These are phyloP conservation scores for Merodon equestris DNA, from an alignment of 2,888 invertebrate genomes.

Conservation along the genomic window DNA sequence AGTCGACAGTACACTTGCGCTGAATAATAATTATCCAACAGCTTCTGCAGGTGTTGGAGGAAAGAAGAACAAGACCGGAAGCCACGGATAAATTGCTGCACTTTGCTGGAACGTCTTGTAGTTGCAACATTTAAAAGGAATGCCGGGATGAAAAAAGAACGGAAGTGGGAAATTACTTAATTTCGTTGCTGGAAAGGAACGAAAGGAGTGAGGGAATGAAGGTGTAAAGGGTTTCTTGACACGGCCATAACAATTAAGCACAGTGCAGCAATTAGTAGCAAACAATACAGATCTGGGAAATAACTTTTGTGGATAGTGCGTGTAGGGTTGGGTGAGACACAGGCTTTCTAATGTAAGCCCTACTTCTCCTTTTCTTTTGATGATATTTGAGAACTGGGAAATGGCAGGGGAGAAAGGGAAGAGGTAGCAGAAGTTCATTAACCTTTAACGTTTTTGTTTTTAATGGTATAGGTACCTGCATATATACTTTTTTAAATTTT, in stretches of 20 bases:
- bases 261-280: constrained; percentile 57
- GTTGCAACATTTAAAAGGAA: constrained; percentile 9
- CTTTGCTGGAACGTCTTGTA: constrained; percentile 20
- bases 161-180: constrained; percentile 11
- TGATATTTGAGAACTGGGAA: too few species aligned
- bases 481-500: too few species aligned
- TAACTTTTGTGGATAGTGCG: constrained; percentile 5
- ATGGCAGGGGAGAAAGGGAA: too few species aligned
- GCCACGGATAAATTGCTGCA: constrained; percentile 42
- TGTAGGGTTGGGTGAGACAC: too few species aligned
- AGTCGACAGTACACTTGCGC: not conserved
- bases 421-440: too few species aligned
- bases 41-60: not conserved
- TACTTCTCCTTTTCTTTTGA: too few species aligned
- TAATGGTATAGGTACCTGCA: too few species aligned
- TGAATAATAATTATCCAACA: constrained; percentile 35
- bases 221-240: not conserved
- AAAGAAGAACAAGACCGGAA: constrained; percentile 15
- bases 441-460: too few species aligned
- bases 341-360: too few species aligned
- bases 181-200: not conserved
- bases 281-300: constrained; percentile 45
- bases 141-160: not conserved
- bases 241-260: constrained; percentile 9
- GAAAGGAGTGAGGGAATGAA: not conserved